Conservation (phyloP, 2,888 invertebrate species). For the Volucella zonaria region DNA sequence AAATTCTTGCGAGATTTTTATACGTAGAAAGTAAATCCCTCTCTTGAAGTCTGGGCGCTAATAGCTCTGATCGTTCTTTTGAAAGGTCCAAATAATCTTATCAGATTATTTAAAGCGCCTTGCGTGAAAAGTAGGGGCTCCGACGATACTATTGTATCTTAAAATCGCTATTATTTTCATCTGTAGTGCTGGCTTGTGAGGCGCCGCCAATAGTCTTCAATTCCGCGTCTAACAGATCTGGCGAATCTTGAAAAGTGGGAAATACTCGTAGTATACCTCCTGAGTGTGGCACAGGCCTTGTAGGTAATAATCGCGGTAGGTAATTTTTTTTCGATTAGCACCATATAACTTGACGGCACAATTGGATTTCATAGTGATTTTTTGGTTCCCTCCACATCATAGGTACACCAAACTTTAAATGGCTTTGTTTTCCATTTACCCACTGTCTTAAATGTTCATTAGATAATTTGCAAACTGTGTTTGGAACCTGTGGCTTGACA, state of each 20-base stretch:
- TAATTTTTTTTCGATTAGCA: background rate
- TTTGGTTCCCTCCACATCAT: slow-evolving; percentile 8
- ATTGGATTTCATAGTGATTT: slow-evolving; percentile 13
- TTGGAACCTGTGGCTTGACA: too few species aligned
- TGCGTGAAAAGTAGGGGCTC: too few species aligned
- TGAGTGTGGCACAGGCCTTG: background rate
- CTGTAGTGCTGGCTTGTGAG: too few species aligned
- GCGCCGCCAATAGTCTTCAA: background rate
- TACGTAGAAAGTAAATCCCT: too few species aligned
- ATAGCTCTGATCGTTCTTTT: too few species aligned
- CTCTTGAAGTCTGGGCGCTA: too few species aligned
- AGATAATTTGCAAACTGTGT: too few species aligned
- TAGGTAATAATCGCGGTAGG: background rate
- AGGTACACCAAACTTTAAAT: slow-evolving; percentile 2
- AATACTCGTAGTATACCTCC: background rate
- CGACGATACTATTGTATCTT: background rate
- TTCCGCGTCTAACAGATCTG: background rate
- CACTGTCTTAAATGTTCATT: too few species aligned
- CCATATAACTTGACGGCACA: background rate
- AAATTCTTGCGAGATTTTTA: too few species aligned
- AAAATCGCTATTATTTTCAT: too few species aligned
- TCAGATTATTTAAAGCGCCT: too few species aligned
- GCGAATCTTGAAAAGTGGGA: background rate
- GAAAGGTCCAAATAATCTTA: too few species aligned
- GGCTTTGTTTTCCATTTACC: background rate